Evolutionary conservation across 92 coral and sea anemone genomes (phyloP), one percentile per base, ranked within the genome.

Genomic region (Actinostola sp.): DNA sequence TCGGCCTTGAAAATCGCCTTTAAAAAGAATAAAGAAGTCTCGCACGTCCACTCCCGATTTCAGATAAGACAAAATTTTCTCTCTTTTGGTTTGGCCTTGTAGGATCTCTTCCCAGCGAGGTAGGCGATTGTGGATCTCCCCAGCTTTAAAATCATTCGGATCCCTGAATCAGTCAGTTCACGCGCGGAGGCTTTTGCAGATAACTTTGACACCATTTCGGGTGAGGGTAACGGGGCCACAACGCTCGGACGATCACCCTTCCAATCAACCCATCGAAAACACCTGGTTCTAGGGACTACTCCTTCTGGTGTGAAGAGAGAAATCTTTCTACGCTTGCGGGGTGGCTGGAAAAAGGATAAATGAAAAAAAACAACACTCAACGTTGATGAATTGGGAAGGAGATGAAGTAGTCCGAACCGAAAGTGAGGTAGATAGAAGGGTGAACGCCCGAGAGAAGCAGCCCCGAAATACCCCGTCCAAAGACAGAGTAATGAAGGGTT

Each of bases 41-140:
- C n/a, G 35, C 49, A 71, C 67, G 51, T 79, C 72, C 16, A 79
- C 78, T 36, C 79, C 85, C 17, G 49, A 0, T 28, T 44, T 46
- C 30, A 79, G 60, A 53, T 60, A 80, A 31, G 85, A 72, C 29
- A 80, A 61, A 21, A 80, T 80, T 53, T 80, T 73, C 26, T 61
- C 72, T n/a, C 72, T 63, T n/a, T 64, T 68, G 12, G 66, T 15
- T 6, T 72, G 73, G 38, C 42, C 56, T 11, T 36, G 42, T 36
- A 36, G 11, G 11, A 36, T 36, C 11, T 4, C 42, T 11, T 36
- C 42, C 42, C 42, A 36, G 4, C 42, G 42, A 36, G 42, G 49
- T 21, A 57, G 31, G 67, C 56, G 11, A 36, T 4, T 11, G 42
- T 36, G 42, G 42, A 36, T 36, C 11, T 36, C 42, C 4, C 42